These are phyloP conservation scores for Numida meleagris DNA, from an alignment of 2,113 vertebrate species.

Conservation along the genomic window DNA sequence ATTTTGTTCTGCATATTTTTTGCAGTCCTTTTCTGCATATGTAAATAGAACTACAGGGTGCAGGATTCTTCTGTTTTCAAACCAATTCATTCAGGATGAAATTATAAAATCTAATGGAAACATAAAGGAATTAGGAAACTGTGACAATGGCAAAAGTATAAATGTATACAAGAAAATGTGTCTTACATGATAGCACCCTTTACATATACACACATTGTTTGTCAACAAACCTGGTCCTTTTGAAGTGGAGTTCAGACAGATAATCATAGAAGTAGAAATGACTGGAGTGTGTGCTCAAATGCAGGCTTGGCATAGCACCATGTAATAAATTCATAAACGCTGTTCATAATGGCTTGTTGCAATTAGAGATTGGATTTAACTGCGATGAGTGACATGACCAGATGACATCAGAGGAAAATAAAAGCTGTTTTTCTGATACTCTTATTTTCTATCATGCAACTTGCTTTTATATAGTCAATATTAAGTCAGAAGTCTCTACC, in stretches of 20 bases:
- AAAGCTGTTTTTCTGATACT: constrained; percentile 37
- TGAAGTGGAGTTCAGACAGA: not conserved
- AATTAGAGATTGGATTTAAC: constrained; percentile 21
- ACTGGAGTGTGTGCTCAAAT: not conserved
- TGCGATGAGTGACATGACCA: not conserved
- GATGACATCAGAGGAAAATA: constrained; percentile 24
- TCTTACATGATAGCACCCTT: not conserved
- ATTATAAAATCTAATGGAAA: not conserved
- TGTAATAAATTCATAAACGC: constrained; percentile 10
- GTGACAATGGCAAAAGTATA: not conserved
- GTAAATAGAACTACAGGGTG: constrained; percentile 9
- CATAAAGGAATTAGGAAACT: not conserved
- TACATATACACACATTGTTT: not conserved
- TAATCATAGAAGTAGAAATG: not conserved
- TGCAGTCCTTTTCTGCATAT: not conserved
- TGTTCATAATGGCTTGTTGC: not conserved
- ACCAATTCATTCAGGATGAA: not conserved
- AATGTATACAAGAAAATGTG: not conserved
- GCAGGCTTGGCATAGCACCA: not conserved
- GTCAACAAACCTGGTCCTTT: not conserved
- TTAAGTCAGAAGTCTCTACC: constrained; percentile 12
- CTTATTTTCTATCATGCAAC: not conserved
- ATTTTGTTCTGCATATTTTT: not conserved
- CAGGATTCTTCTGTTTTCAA: not conserved
- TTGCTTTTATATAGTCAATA: constrained; percentile 12